Base-by-base conservation (phyloP, 2,797 vertebrate species). In the Sciurus carolinensis region DNA sequence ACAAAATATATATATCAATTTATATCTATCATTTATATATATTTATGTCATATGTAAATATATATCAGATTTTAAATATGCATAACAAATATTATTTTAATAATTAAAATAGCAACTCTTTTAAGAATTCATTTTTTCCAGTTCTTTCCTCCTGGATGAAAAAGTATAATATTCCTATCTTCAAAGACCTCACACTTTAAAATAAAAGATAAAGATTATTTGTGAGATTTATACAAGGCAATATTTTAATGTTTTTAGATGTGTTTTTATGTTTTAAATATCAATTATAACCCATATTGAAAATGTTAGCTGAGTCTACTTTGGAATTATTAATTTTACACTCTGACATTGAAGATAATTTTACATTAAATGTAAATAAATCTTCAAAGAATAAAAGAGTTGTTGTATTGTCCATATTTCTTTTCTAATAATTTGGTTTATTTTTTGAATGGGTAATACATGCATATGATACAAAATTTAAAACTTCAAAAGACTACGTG, bases 331-430 rank as follows among this genome's bases (percentile, higher is more conserved):
- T 84, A 90, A 92, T 72, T 81, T n/a, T 91, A 62, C 13, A 33
- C 36, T 93, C 85, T 95, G n/a, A 95, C 73, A 92, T 86, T 83
- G 39, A 92, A 96, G 71, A 93, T 90, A 93, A 86, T 73, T 91
- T 73, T 94, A 81, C 79, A 82, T 87, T 87, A 77, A 91, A 59
- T 79, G 66, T 91, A 94, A 87, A 85, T 76, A 92, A 77, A 59
- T 75, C 57, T 44, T 91, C 42, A 91, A 94, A 95, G 44, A 89
- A 92, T 82, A 80, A 87, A 76, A 66, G 64, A 91, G 36, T 93
- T 73, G 8, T 69, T 93, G 64, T 36, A 66, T 44, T 71, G 82
- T 20, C 66, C n/a, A 80, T 83, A 94, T 83, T 94, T 91, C 39
- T 50, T 90, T 92, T 54, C 62, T 7, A 84, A 73, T 69, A 72